These are phyloP conservation scores for Paradisaea rubra DNA, from an alignment of 2,113 vertebrate species.

Conservation along the genomic window DNA sequence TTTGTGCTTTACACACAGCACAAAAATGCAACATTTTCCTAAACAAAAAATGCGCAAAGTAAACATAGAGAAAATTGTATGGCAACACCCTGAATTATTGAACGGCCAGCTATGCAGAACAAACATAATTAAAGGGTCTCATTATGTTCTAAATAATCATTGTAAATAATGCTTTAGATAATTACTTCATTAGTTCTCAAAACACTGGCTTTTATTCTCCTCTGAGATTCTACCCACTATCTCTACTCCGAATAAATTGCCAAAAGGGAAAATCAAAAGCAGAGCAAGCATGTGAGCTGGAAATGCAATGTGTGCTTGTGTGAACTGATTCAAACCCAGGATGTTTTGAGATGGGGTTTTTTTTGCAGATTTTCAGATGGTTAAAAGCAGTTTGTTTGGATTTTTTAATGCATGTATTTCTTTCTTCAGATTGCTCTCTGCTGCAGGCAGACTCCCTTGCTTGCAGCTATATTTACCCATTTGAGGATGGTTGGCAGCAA, in stretches of 20 bases:
- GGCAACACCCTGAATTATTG: constrained; percentile 43
- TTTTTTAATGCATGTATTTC: background rate
- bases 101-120: constrained; percentile 49
- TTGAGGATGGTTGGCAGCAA: background rate
- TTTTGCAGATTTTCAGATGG: background rate
- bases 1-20: background rate
- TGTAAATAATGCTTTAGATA: constrained; percentile 63
- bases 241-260: constrained; percentile 31
- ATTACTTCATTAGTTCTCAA: constrained; percentile 60
- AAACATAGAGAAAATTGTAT: background rate
- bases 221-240: constrained; percentile 41
- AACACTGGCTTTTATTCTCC: constrained; percentile 53
- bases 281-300: background rate
- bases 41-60: background rate
- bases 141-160: constrained; percentile 58
- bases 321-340: background rate
- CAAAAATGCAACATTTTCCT: background rate
- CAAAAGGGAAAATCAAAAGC: constrained; percentile 31
- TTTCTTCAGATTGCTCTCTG: background rate
- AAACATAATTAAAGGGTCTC: constrained; percentile 61
- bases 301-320: background rate
- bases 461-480: background rate
- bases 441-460: background rate
- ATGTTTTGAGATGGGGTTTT: background rate
- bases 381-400: background rate